These are phyloP conservation scores for Pocota personata DNA, from an alignment of 2,888 invertebrate species.

Conservation along the genomic window DNA sequence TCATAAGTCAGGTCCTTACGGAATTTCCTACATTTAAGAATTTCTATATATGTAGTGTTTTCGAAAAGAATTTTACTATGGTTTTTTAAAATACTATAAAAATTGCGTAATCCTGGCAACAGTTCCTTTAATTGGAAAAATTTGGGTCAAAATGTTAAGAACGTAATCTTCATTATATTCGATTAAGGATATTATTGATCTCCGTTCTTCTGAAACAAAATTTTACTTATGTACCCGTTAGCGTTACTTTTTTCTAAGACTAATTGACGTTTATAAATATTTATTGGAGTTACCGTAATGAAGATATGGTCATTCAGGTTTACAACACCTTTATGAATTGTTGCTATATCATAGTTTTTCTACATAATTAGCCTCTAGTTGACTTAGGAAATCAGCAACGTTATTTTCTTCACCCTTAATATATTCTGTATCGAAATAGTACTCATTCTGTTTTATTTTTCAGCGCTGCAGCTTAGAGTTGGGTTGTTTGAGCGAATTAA, in stretches of 20 bases:
- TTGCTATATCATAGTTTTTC: background rate
- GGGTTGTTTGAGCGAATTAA: no score
- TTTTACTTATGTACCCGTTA: background rate
- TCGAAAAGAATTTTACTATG: constrained; percentile 30
- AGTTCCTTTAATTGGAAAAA: background rate
- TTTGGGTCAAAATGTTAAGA: background rate
- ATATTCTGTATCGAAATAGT: no score
- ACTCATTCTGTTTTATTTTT: no score
- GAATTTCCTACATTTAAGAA: constrained; percentile 13
- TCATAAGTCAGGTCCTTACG: constrained; percentile 6
- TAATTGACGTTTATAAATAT: constrained; percentile 56
- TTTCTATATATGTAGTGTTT: constrained; percentile 7
- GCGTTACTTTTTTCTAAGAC: constrained; percentile 38
- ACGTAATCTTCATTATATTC: background rate
- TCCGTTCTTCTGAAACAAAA: background rate
- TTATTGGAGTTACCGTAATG: constrained; percentile 43
- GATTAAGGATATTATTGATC: background rate
- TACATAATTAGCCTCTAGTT: constrained; percentile 17
- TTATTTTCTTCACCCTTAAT: constrained; percentile 63
- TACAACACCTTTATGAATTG: no score
- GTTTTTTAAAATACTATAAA: constrained; percentile 6
- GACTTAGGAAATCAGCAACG: background rate
- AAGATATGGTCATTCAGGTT: no score
- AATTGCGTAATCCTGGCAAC: background rate
- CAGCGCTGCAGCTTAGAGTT: no score